A percentile compares a stretch with the other conserved stretches of the same genome.
Conservation (phyloP, 2,888 invertebrate species). For the Aporophyla nigra region DNA sequence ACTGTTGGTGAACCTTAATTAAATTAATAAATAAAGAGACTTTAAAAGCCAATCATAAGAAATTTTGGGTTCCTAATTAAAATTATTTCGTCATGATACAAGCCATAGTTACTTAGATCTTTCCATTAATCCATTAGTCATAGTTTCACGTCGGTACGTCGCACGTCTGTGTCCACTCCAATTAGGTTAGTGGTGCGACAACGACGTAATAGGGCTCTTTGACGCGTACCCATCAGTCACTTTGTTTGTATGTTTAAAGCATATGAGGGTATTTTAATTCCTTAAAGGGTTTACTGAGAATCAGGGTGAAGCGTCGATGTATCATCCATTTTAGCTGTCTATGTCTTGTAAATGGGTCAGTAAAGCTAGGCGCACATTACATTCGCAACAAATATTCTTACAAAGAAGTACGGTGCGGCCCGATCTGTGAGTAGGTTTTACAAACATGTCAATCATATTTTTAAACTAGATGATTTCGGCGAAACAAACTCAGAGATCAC, state of each 20-base stretch:
- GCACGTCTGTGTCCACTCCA: slow-evolving; percentile 23
- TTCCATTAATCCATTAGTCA: slow-evolving; percentile 60
- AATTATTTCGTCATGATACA: not conserved
- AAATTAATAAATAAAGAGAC: too few relatives aligned
- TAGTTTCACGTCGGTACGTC: slow-evolving; percentile 26
- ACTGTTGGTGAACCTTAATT: too few relatives aligned
- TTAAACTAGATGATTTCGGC: too few relatives aligned
- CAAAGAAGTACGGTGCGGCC: not conserved
- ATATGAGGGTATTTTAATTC: slow-evolving; percentile 42
- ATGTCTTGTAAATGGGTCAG: not conserved
- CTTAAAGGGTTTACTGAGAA: slow-evolving; percentile 31
- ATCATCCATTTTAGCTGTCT: slow-evolving; percentile 20
- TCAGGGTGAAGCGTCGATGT: slow-evolving; percentile 10
- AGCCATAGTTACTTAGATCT: slow-evolving; percentile 11
- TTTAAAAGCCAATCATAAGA: not conserved
- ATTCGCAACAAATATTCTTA: not conserved
- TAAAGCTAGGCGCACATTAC: not conserved
- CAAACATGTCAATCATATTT: too few relatives aligned
- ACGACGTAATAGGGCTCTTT: slow-evolving; percentile 23
- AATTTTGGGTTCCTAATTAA: not conserved
- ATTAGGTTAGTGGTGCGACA: slow-evolving; percentile 52
- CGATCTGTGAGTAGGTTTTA: not conserved
- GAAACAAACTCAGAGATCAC: too few relatives aligned
- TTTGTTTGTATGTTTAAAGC: slow-evolving; percentile 40
- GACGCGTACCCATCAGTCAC: slow-evolving; percentile 52